These are phyloP conservation scores for Notarius quadriscutis DNA, from an alignment of 2,113 vertebrate genomes.

Conservation along the genomic window DNA sequence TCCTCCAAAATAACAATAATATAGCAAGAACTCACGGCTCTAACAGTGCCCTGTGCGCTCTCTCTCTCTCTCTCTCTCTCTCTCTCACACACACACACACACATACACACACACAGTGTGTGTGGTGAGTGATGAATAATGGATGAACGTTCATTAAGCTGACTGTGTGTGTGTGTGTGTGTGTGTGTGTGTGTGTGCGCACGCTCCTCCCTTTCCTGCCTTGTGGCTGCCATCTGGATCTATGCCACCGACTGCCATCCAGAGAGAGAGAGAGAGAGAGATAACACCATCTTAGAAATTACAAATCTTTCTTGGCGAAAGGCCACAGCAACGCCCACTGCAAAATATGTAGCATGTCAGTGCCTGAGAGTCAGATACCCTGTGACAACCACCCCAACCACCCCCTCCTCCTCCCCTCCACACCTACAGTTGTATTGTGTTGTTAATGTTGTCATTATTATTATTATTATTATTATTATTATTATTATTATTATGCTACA, in stretches of 20 bases:
- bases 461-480: no score
- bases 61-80: constrained; percentile 50
- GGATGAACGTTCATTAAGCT: constrained; percentile 54
- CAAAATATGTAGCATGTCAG: constrained; percentile 15
- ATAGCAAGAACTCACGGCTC: neutral
- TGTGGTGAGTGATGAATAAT: constrained; percentile 64
- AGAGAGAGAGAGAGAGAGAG: neutral
- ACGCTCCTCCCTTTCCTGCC: constrained; percentile 66
- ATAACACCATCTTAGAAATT: constrained; percentile 28
- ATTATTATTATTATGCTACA: neutral
- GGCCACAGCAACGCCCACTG: neutral
- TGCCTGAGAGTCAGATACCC: neutral
- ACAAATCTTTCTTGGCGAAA: constrained; percentile 14
- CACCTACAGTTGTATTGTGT: neutral
- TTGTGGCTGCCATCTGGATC: constrained; percentile 83
- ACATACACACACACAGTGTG: constrained; percentile 54
- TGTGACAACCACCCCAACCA: neutral
- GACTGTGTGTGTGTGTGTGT: constrained; percentile 47
- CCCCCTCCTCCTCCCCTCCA: neutral
- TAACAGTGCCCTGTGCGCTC: constrained; percentile 4
- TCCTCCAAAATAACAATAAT: constrained; percentile 31
- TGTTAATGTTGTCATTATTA: neutral
- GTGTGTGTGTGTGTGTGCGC: constrained; percentile 50
- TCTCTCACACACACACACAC: constrained; percentile 39
- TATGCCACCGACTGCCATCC: constrained; percentile 78